Evolutionary conservation across 1,140 invertebrate genomes (phyloP), one percentile per base, ranked within the genome.

Genomic region (Musca vetustissima): DNA sequence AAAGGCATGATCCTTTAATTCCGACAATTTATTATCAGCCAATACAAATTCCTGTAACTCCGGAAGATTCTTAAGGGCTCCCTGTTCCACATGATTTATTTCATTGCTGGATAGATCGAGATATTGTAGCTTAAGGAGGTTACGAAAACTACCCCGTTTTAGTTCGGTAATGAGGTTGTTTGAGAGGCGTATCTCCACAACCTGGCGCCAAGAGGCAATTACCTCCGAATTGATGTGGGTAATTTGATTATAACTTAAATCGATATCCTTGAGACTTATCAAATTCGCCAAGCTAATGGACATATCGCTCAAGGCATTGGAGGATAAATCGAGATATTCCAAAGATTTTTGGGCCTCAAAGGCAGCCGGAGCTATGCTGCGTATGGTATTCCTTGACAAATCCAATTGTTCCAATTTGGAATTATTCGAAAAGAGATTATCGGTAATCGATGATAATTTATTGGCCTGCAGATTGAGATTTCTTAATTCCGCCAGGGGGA

Each of bases 61-160:
- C 0, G 90, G 90, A 48, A 98, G 81, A 68, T 88, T 88, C 70
- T 87, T 85, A 6, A 98, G 87, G 0, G 93, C 89, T 72, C 93
- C 90, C 1, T 89, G 85, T 75, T 93, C 89, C 47, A 97, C 87
- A 15, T 89, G 85, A 75, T 89, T 87, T 3, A 97, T 85, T 76
- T 94, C 89, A 78, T 97, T 97, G 72, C 89, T 89, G 64, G 93
- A 90, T 66, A 96, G 84, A 83, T 94, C 90, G 6, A 94, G 86
- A 50, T 89, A 85, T 72, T 88, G 87, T 13, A 96, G 81, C 64
- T 89, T 87, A 25, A 87, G 87, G 53, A 95, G 77, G 74, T 91
- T 87, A 70, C 88, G 84, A 72, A 95, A 94, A 8, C 89, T 89
- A 1, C 90, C 89, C 72, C 90, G 85, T 69, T 87, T 85, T 24